phyloP scores from a whole-genome alignment of 2,888 invertebrate species.

The Hylaea fasciaria region DNA sequence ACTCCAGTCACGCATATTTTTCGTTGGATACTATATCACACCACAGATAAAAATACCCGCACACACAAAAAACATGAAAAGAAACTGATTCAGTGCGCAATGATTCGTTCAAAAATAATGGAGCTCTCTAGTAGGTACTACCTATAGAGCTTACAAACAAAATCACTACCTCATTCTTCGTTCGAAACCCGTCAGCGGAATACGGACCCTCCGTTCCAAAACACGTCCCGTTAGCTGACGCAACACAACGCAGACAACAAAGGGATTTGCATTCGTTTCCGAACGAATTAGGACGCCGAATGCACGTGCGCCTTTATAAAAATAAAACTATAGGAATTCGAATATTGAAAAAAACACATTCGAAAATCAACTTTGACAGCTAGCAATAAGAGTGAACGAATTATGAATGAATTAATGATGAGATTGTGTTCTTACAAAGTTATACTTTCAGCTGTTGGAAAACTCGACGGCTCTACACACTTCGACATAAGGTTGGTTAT shows the following conservation, averaged over 20 bases:
- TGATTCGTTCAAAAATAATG: neutral
- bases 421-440: conserved; percentile 25
- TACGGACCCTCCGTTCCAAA: conserved; percentile 49
- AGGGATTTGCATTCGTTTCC: conserved; percentile 79
- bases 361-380: conserved; percentile 42
- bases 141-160: neutral
- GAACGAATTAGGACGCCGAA: conserved; percentile 56
- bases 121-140: neutral
- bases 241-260: conserved; percentile 75
- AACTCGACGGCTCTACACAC: neutral
- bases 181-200: conserved; percentile 13
- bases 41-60: no score
- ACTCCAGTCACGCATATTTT: no score
- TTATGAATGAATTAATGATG: conserved; percentile 28
- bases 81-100: no score
- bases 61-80: no score
- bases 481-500: conserved; percentile 2
- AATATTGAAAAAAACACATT: conserved; percentile 33
- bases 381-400: conserved; percentile 22
- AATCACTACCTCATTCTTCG: neutral
- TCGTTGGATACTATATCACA: no score
- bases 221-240: conserved; percentile 70
- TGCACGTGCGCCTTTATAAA: conserved; percentile 40
- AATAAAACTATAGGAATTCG: conserved; percentile 25
- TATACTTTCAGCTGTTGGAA: neutral